Evolutionary conservation across 2,888 invertebrate genomes (phyloP).

Genomic region (Stenurella melanura): DNA sequence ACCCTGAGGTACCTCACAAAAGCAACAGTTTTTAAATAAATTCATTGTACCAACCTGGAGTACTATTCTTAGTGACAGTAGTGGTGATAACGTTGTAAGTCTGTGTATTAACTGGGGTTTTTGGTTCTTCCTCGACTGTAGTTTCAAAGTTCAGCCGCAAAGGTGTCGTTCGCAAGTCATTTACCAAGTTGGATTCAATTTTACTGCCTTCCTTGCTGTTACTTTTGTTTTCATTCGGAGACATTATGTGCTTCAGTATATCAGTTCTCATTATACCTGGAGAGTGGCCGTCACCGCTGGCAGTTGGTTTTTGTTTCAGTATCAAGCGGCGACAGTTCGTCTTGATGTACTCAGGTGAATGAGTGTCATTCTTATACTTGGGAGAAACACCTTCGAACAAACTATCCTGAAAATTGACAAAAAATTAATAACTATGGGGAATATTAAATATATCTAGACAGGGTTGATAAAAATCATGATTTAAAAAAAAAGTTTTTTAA

Average conservation of each 20-base stretch:
- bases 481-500: too few relatives aligned
- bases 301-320: constrained; percentile 52
- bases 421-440: too few relatives aligned
- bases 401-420: constrained; percentile 76
- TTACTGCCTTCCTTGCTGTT: constrained; percentile 34
- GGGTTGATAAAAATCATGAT: too few relatives aligned
- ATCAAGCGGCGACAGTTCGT: constrained; percentile 58
- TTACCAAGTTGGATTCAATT: constrained; percentile 30
- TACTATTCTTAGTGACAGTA: constrained; percentile 43
- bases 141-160: constrained; percentile 55
- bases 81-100: constrained; percentile 50
- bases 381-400: constrained; percentile 82
- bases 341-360: constrained; percentile 56
- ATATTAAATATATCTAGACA: too few relatives aligned
- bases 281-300: constrained; percentile 42
- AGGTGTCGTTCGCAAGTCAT: constrained; percentile 47
- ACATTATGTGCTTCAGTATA: constrained; percentile 53
- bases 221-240: constrained; percentile 48
- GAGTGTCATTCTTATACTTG: constrained; percentile 43
- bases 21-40: neutral
- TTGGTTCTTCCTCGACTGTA: constrained; percentile 45
- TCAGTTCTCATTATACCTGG: constrained; percentile 52
- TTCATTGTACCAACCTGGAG: constrained; percentile 38
- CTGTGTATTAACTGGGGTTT: constrained; percentile 47
- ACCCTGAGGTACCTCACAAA: too few relatives aligned